Evolutionary conservation across 2,113 vertebrate species (phyloP), one percentile per base, ranked within the genome.

Genomic region (Phrynosoma platyrhinos): DNA sequence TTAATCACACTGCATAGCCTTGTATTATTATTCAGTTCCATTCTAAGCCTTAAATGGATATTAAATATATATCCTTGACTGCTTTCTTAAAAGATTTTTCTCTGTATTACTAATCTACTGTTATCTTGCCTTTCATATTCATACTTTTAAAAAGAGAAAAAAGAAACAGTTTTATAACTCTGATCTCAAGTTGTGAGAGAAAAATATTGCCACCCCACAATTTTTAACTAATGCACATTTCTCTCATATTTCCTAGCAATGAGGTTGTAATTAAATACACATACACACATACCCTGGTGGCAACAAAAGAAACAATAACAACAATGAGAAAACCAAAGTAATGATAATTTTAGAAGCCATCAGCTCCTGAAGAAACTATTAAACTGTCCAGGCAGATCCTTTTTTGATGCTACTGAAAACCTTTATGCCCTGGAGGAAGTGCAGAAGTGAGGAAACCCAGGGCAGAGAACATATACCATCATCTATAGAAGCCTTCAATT

Each of bases 41-140:
- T 84, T 94, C 89, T 84, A 78, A 91, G 87, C 75, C 87, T 89
- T 84, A 83, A 91, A 94, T 90, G 90, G 87, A 55, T 94, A 87
- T 93, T 94, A 92, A 95, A 91, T 91, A 90, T 55, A 91, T 69
- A 76, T 20, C 66, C 78, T 82, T 42, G 84, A 64, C 75, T 90
- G 72, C 87, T 1, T 90, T 87, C 92, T 89, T 40, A 79, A 81
- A 0, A 74, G 81, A 25, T 53, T 93, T 91, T 23, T 40, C 20
- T 40, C n/a, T 53, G 20, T 3, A 58, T 87, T 10, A 87, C 88
- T 94, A 93, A 85, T 87, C 91, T 32, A 21, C 91, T 87, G 87
- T 90, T 62, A 91, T 86, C 85, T 90, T 86, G 1, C 32, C 88
- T 84, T 83, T 72, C 27, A n/a, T 83, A 14, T 0, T 89, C 83